A percentile compares a stretch with the other conserved stretches of the same genome.
Conservation (phyloP, 2,113 vertebrate genomes). For the Forbesichthys agassizii region DNA sequence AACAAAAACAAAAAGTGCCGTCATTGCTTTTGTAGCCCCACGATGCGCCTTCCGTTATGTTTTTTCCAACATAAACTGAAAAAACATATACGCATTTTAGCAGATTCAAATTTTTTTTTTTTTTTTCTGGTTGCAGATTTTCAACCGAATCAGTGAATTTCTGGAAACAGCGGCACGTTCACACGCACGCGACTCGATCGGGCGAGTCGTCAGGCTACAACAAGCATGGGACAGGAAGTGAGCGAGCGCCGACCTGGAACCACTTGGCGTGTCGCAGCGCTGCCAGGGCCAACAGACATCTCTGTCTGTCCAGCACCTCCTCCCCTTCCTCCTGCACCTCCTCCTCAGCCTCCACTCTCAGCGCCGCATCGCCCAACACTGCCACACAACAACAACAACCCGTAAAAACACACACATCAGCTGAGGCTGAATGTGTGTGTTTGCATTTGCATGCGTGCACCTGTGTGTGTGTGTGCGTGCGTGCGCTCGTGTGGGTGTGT, state of each 20-base stretch:
- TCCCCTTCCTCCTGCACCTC: constrained; percentile 89
- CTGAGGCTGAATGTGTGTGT: constrained; percentile 4
- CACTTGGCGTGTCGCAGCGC: constrained; percentile 99
- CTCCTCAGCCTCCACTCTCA: constrained; percentile 94
- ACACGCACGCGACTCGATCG: not conserved
- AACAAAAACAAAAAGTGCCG: constrained; percentile 68
- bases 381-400: constrained; percentile 82
- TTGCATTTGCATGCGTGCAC: not conserved
- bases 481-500: constrained; percentile 58
- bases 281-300: constrained; percentile 99
- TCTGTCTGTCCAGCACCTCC: constrained; percentile 99
- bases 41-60: constrained; percentile 51
- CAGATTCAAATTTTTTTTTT: not conserved
- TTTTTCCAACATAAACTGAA: not conserved
- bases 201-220: constrained; percentile 80
- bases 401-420: constrained; percentile 65
- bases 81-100: not conserved
- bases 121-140: not conserved
- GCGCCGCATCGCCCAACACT: constrained; percentile 95
- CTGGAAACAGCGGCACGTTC: not conserved
- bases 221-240: constrained; percentile 81
- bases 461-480: not conserved
- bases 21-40: constrained; percentile 86
- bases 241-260: constrained; percentile 99
- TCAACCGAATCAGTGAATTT: not conserved